Base-by-base conservation (phyloP, 1,140 invertebrate species). In the Leptonema lineaticorne region DNA sequence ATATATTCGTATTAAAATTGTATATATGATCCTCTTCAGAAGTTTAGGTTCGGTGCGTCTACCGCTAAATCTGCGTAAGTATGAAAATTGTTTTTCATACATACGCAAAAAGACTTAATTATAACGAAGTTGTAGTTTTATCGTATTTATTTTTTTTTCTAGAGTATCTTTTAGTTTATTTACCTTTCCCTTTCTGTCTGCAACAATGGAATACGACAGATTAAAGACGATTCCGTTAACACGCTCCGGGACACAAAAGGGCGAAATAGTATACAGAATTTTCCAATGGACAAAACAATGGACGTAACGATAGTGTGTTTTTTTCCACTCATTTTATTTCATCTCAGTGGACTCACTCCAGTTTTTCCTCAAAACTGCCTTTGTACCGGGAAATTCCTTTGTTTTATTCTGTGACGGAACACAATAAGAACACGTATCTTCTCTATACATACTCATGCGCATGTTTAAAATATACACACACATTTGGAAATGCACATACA, bases 221-320 rank as follows among this genome's bases (percentile, higher is more conserved):
- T 64, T 64, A 64, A 62, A 62, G 59, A 62, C 45, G 33, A 64
- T 64, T 50, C 45, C 50, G 62, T 64, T 64, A 50, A 64, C 62
- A 64, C 62, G 18, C 62, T 27, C 37, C 16, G 24, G 29, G 59
- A 64, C 62, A 30, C 33, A 46, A 50, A 46, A 27, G 62, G 45
- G 18, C 41, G 45, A 64, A 41, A 50, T 64, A 64, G 50, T 64
- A 26, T 48, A 53, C 50, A 22, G 59, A 37, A 45, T 64, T 64
- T 53, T 64, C 45, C 62, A 64, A 64, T 64, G 29, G 50, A 27
- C 30, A 45, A 50, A 50, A 64, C 62, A 64, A 64, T 64, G 62
- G 62, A 45, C 46, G 27, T 63, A 26, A 37, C 62, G 41, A n/a
- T n/a, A n/a, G n/a, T n/a, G n/a, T 41, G 37, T 62, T 62, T 41